Percentiles rank a stretch among this genome's conserved stretches.
These are phyloP conservation scores for Calypte anna DNA, from an alignment of 2,113 vertebrate species.

Conservation along the genomic window DNA sequence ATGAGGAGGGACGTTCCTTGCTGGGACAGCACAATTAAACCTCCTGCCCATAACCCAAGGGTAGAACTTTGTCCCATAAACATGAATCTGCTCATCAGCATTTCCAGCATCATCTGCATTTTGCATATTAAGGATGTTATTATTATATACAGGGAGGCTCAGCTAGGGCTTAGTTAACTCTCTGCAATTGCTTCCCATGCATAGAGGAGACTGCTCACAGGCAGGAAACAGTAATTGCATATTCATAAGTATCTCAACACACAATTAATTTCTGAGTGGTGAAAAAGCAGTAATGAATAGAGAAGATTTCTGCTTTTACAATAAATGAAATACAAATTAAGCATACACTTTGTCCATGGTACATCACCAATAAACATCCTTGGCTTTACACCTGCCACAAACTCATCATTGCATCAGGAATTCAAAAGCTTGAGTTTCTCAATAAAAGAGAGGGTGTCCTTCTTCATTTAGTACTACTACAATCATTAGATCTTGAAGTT, in stretches of 20 bases:
- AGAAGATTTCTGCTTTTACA: slow-evolving; percentile 75
- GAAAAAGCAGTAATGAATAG: slow-evolving; percentile 72
- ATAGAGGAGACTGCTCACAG: slow-evolving; percentile 29
- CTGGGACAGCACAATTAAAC: neutral
- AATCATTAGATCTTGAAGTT: slow-evolving; percentile 62
- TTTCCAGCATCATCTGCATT: neutral
- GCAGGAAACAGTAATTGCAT: slow-evolving; percentile 62
- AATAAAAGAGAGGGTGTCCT: neutral
- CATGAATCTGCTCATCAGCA: neutral
- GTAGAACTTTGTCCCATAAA: neutral
- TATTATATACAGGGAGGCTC: neutral
- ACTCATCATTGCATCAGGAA: slow-evolving; percentile 29
- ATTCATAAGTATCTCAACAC: slow-evolving; percentile 76
- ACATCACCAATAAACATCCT: slow-evolving; percentile 24
- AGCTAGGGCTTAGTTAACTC: neutral
- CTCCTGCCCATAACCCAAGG: neutral
- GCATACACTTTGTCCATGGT: neutral
- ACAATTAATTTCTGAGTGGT: slow-evolving; percentile 77
- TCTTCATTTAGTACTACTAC: slow-evolving; percentile 61
- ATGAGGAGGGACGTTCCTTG: neutral
- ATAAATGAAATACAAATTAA: slow-evolving; percentile 55
- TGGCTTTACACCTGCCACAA: slow-evolving; percentile 53
- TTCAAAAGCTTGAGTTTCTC: slow-evolving; percentile 62
- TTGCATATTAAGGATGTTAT: neutral
- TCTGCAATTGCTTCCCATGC: neutral